Base-by-base conservation (phyloP, 2,113 vertebrate genomes). In the Thunnus thynnus region DNA sequence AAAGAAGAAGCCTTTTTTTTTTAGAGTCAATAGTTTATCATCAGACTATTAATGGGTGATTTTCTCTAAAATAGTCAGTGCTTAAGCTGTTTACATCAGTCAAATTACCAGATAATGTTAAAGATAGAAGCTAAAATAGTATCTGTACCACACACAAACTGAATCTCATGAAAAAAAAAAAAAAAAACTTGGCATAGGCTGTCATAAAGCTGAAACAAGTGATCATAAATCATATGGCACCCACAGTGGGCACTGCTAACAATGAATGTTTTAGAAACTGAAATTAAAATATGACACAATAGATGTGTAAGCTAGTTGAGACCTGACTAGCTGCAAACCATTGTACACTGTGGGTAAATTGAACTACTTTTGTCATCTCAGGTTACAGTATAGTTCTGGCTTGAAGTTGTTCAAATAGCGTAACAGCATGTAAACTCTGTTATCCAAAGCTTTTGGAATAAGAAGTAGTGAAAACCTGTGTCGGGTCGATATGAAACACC, bases 161-260 rank as follows among this genome's bases (percentile, higher is more conserved):
- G 30, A 41, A 14, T 60, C 9, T 62, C n/a, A 56, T 56, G n/a
- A 12, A 55, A 55, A 17, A 10, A 54, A 55, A 54, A 64, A 72
- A 74, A 70, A 72, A 46, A 58, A 83, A 89, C 82, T 89, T 92
- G 82, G 85, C 87, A 89, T 88, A 86, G 85, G 82, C 83, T 81
- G 73, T 81, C 44, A 74, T 84, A 84, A 90, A 91, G 87, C 89
- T 89, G 78, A 83, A 84, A 73, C 54, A 76, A 73, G 66, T 68
- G 70, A 54, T 82, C 44, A 68, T 50, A 84, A 60, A 85, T 78
- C 48, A 86, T 86, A 88, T 91, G 88, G 89, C 86, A 91, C 87
- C 90, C 81, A 77, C 60, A 79, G 61, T 46, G 89, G 87, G 87
- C 78, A 86, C 64, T 69, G 63, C 60, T 82, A 63, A 77, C 27